A percentile compares a stretch with the other conserved stretches of the same genome.
These are phyloP conservation scores for Alauda arvensis DNA, from an alignment of 2,797 vertebrate species.

Conservation along the genomic window DNA sequence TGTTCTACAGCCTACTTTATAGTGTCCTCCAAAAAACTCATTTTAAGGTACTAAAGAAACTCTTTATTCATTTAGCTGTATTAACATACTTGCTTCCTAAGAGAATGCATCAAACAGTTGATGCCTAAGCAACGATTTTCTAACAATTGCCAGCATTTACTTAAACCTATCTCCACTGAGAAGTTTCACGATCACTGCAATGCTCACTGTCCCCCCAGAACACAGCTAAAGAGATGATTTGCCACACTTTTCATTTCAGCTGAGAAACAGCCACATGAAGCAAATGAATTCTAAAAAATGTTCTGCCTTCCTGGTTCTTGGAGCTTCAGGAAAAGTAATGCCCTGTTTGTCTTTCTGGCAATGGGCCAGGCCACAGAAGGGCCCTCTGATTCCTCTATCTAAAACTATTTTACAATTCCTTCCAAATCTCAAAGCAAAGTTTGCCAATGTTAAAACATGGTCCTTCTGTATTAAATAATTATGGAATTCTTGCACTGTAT, in stretches of 20 bases:
- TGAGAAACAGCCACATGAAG: not conserved
- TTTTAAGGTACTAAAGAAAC: not conserved
- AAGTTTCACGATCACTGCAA: not conserved
- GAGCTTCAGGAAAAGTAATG: not conserved
- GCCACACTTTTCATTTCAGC: not conserved
- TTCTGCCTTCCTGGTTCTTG: not conserved
- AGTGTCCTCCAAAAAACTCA: not conserved
- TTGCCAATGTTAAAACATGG: not conserved
- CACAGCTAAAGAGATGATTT: not conserved
- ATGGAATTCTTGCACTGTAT: not conserved
- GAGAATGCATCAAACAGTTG: not conserved
- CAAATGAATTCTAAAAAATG: not conserved
- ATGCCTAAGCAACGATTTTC: not conserved
- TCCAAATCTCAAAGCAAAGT: not conserved
- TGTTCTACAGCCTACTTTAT: not conserved
- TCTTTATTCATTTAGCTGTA: not conserved
- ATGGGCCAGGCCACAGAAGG: not conserved
- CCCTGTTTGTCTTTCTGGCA: not conserved
- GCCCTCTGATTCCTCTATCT: not conserved
- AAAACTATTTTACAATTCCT: not conserved
- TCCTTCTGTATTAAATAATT: not conserved
- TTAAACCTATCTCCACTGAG: not conserved
- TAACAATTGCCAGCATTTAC: not conserved
- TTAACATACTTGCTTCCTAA: not conserved
- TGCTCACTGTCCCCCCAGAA: not conserved